Evolutionary conservation across 2,113 vertebrate species (phyloP), one percentile per base, ranked within the genome.

Genomic region (Jacana jacana): DNA sequence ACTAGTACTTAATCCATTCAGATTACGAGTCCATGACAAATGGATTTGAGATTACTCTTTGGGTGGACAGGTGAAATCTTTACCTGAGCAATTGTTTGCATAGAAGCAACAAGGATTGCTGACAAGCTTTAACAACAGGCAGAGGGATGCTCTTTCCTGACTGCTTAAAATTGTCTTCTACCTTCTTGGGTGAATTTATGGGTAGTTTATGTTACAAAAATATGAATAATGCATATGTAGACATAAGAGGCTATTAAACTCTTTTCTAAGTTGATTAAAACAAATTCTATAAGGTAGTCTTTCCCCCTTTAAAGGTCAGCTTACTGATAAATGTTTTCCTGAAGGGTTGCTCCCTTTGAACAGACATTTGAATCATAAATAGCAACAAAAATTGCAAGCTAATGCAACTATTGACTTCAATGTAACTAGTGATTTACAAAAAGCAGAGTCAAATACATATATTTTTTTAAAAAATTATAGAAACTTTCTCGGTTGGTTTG

Each of bases 191-290:
- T 68, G 48, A 95, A 85, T 23, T 91, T 81, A 71, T 25, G 23
- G 30, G 13, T 11, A 54, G 30, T 61, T 96, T 80, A 76, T 69
- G 16, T 52, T 60, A n/a, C 24, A 86, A 93, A 90, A 82, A 64
- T 23, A 92, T 77, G 39, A 96, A 88, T 86, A 93, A 96, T 77
- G 17, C 35, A 88, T 90, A 55, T 65, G 48, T 68, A 72, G 52
- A 30, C 15, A 37, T 49, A 88, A 49, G 44, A 82, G 64, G 27
- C 11, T 80, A 86, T 93, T 82, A 92, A 72, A 91, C 68, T 80
- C 8, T 92, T 92, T 93, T 77, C 44, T 44, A 86, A 72, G 58
- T 57, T 79, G 52, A 90, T 92, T 88, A 90, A 88, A 35, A 86
- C 18, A 90, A 93, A 90, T 90, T 81, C 68, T 83, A 10, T 52